phyloP scores from a whole-genome alignment of 2,113 vertebrate species.

The Rhynchomys soricoides region DNA sequence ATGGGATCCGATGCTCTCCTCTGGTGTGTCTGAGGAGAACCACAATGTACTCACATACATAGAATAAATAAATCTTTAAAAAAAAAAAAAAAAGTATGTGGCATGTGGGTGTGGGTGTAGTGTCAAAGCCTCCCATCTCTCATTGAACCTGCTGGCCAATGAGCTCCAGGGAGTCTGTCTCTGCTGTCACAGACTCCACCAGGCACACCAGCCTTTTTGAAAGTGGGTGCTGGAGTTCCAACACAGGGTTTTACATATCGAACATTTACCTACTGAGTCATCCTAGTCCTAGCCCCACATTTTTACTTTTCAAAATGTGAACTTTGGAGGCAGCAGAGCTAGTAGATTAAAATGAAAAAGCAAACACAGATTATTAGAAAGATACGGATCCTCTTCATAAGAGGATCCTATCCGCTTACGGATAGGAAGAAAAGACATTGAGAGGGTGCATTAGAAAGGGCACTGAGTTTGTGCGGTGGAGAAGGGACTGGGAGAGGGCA shows the following conservation, averaged over 20 bases:
- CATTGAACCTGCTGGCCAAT: not conserved
- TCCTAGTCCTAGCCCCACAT: not conserved
- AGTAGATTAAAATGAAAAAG: not conserved
- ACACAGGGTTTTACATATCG: not conserved
- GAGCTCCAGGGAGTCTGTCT: not conserved
- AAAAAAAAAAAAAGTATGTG: not conserved
- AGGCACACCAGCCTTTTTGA: not conserved
- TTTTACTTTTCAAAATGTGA: not conserved
- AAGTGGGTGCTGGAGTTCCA: not conserved
- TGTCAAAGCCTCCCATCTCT: not conserved
- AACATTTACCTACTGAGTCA: not conserved
- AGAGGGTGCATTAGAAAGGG: not conserved
- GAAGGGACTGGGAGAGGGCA: not conserved
- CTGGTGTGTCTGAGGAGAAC: too few relatives aligned
- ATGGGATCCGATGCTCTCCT: too few relatives aligned
- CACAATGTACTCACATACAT: too few relatives aligned
- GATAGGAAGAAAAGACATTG: not conserved
- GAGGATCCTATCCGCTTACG: too few relatives aligned
- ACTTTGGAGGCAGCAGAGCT: not conserved
- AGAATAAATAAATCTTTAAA: too few relatives aligned
- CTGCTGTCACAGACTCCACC: not conserved
- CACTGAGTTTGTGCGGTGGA: not conserved
- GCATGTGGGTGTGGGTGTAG: too few relatives aligned
- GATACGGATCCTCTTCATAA: not conserved
- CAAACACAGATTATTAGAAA: not conserved